Conservation (phyloP, 2,113 vertebrate species). For the Dromiciops gliroides region DNA sequence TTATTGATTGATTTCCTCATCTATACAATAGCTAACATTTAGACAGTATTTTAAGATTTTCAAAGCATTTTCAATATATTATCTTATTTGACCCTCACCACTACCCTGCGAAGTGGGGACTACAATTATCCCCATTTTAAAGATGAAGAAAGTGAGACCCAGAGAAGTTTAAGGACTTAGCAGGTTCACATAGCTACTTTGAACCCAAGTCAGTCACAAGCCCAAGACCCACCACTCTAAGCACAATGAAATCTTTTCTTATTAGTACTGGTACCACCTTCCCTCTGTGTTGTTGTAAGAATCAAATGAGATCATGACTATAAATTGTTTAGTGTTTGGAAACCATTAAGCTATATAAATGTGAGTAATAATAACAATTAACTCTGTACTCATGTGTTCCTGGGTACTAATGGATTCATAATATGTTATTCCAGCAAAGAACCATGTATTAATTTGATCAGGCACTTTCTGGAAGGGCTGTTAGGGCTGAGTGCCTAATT, state of each 20-base stretch:
- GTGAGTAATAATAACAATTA: not conserved
- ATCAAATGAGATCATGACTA: not conserved
- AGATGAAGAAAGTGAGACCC: constrained; percentile 8
- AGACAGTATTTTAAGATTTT: not conserved
- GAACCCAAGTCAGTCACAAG: not conserved
- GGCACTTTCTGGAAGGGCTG: not conserved
- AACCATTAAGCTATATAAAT: not conserved
- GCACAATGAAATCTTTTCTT: not conserved
- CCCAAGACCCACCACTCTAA: not conserved
- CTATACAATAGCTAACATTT: not conserved
- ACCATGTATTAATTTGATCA: not conserved
- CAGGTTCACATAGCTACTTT: not conserved
- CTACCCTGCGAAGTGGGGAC: not conserved
- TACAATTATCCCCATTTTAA: constrained; percentile 19
- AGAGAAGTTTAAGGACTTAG: constrained; percentile 1
- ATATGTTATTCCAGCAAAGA: not conserved
- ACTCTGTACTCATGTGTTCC: not conserved
- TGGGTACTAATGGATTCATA: not conserved
- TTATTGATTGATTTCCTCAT: not conserved
- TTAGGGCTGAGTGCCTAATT: too few species aligned
- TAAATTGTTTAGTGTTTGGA: not conserved
- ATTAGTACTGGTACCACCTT: not conserved
- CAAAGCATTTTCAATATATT: not conserved
- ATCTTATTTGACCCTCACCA: constrained; percentile 15
- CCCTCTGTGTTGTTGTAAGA: not conserved